Evolutionary conservation across 30 jellyfish, hydroid and myxozoan genomes (phyloP).

Genomic region (Cassiopea andromeda): DNA sequence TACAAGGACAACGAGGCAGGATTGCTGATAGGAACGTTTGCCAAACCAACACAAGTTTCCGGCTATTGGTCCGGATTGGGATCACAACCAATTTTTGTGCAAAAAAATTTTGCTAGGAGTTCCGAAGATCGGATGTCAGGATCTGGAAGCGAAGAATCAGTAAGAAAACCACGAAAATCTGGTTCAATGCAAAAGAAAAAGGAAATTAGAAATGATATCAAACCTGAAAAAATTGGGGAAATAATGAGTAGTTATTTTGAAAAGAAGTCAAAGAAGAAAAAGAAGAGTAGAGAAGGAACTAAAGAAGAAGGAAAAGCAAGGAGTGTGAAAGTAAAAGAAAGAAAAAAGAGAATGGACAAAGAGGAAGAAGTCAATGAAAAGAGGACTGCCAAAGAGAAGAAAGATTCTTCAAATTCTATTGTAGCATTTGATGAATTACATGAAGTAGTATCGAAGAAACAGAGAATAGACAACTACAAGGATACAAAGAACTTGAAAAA

Average conservation of each 20-base stretch:
- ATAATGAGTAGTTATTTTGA: slow-evolving; percentile 10
- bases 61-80: slow-evolving; percentile 98
- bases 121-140: slow-evolving; percentile 58
- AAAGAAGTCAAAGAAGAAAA: neutral
- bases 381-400: neutral
- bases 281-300: neutral
- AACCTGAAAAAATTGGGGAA: slow-evolving; percentile 45
- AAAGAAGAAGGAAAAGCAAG: neutral
- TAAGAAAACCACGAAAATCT: neutral
- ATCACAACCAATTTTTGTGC: slow-evolving; percentile 89
- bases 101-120: slow-evolving; percentile 8
- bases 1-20: neutral
- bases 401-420: slow-evolving; percentile 51
- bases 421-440: slow-evolving; percentile 94
- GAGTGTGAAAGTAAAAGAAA: neutral
- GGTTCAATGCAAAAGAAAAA: neutral
- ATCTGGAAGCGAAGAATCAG: slow-evolving; percentile 18
- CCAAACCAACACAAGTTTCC: slow-evolving; percentile 67
- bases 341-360: slow-evolving; percentile 3
- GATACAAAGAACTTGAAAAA: slow-evolving; percentile 15
- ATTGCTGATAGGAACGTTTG: slow-evolving; percentile 44
- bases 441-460: slow-evolving; percentile 70
- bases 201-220: neutral
- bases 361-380: neutral
- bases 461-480: neutral